phyloP scores from a whole-genome alignment of 2,888 invertebrate species.

The Callinectes sapidus region DNA sequence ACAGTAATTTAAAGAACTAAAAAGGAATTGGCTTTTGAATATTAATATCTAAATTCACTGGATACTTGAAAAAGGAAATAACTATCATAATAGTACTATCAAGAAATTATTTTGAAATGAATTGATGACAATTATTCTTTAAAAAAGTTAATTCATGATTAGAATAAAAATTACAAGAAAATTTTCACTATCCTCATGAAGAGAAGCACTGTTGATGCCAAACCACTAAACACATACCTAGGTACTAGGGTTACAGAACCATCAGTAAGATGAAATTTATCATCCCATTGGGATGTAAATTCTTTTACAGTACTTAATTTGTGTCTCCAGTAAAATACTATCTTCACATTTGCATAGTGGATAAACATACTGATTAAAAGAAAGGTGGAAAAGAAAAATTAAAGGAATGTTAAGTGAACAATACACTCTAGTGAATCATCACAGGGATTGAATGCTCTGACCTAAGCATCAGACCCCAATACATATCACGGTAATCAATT shows the following conservation, averaged over 20 bases:
- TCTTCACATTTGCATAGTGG: conserved; percentile 4
- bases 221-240: not conserved
- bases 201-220: not conserved
- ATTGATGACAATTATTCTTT: not conserved
- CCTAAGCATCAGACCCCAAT: not conserved
- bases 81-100: not conserved
- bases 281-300: not conserved
- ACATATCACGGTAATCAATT: not conserved
- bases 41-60: not conserved
- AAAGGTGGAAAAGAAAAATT: not conserved
- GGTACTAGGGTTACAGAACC: not conserved
- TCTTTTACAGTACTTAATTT: not conserved
- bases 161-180: not conserved
- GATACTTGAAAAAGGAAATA: not conserved
- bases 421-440: not conserved
- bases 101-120: not conserved
- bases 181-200: not conserved
- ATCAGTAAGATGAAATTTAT: conserved; percentile 1
- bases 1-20: not conserved
- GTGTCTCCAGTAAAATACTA: not conserved
- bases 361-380: not conserved
- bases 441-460: not conserved
- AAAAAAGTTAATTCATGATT: not conserved
- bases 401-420: not conserved
- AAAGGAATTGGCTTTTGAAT: not conserved